Base-by-base conservation (phyloP, 2,113 vertebrate genomes). In the Coregonus clupeaformis region DNA sequence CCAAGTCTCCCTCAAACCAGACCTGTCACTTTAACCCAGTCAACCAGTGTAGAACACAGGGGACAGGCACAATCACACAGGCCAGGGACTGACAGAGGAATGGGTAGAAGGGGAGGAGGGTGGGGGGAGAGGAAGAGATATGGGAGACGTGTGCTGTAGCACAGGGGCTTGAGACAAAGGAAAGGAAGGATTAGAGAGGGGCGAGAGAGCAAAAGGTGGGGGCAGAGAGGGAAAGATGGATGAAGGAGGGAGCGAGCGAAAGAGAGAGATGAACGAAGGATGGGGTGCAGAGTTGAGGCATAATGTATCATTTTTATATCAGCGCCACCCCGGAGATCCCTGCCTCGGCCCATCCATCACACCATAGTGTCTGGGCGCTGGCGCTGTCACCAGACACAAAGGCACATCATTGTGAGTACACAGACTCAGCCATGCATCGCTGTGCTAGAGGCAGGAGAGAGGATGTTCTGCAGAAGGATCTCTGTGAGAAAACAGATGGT, bases 371-470 rank as follows among this genome's bases (percentile, higher is more conserved):
- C 68, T 22, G 36, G 18, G n/a, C 18, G 2, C 47, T 52, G 47
- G 16, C 42, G 25, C 77, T 82, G 75, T 86, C 77, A 81, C 79
- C 49, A 75, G 74, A 72, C 76, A 47, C 83, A 78, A 82, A 83
- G 32, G 72, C 77, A 83, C 77, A 82, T 90, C 87, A 90, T 89
- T 89, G 88, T 85, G 82, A 86, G 85, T 72, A 77, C 83, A 84
- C 76, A 74, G 85, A 87, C 72, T 65, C 75, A 69, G 74, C 77
- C 77, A 84, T 79, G 85, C 84, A 85, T 89, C 88, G 78, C 14
- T 64, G 85, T 64, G 84, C 85, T 72, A 18, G 63, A 81, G 79
- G 78, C 77, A 47, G 25, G 75, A 68, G 77, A 60, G n/a, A 60
- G 2, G 57, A 60, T 22, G 74, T 63, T n/a, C 73, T 68, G 27